Percentiles rank a stretch among this genome's conserved stretches.
These are phyloP conservation scores for Gulo gulo DNA, from an alignment of 2,113 vertebrate genomes.

Conservation along the genomic window DNA sequence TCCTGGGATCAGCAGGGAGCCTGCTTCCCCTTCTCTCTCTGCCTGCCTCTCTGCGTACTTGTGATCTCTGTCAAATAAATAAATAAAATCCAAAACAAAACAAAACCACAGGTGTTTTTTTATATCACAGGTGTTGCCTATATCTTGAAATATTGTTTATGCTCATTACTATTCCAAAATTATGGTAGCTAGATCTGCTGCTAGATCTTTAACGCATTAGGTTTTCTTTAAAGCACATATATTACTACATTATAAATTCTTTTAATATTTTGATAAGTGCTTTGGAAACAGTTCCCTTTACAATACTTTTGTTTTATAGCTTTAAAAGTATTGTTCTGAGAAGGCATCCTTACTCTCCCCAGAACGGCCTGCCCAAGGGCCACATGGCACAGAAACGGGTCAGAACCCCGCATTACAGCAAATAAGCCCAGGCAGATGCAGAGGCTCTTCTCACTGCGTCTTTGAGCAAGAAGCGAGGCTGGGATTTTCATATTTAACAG, in stretches of 20 bases:
- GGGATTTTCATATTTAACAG: neutral
- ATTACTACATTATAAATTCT: neutral
- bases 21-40: no score
- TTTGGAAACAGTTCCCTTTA: neutral
- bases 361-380: neutral
- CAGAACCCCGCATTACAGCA: neutral
- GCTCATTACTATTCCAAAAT: neutral
- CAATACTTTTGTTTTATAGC: neutral
- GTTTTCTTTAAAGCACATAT: neutral
- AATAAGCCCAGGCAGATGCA: neutral
- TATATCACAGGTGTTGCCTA: neutral
- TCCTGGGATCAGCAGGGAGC: no score
- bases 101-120: neutral
- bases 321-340: neutral
- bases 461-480: neutral
- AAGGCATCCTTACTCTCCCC: neutral
- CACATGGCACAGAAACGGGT: neutral
- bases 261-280: neutral
- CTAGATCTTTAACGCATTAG: neutral
- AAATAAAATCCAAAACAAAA: neutral
- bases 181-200: neutral
- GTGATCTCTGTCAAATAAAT: neutral
- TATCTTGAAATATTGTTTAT: neutral
- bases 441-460: neutral
- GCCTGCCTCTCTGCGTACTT: no score